A percentile compares a stretch with the other conserved stretches of the same genome.
Evolutionary conservation across 2,797 vertebrate species (phyloP).

Genomic region (Mormyrops boulengeri): DNA sequence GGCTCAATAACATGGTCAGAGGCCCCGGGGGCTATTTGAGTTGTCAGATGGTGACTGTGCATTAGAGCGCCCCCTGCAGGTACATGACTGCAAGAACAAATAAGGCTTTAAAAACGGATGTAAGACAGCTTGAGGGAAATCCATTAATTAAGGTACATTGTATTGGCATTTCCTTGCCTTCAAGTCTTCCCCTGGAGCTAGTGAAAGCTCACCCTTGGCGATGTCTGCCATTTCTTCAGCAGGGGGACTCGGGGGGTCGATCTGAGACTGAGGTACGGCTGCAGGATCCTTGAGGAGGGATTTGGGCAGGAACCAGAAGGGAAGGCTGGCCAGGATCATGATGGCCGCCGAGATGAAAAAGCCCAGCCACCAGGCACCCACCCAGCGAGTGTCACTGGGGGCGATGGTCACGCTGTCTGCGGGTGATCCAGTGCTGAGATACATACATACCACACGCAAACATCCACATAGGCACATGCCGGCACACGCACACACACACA

Average conservation of each 20-base stretch:
- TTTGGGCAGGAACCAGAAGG: constrained; percentile 76
- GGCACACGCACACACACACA: background rate
- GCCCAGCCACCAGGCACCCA: constrained; percentile 82
- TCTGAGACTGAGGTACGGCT: background rate
- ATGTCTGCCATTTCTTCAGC: constrained; percentile 46
- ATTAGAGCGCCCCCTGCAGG: background rate
- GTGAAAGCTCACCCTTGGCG: constrained; percentile 50
- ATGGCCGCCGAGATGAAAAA: constrained; percentile 67
- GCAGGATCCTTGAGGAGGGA: constrained; percentile 36
- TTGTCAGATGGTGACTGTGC: background rate
- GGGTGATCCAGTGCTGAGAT: background rate
- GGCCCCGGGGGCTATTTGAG: background rate
- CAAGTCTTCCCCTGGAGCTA: background rate
- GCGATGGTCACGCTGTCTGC: constrained; percentile 71
- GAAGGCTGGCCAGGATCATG: constrained; percentile 63
- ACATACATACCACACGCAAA: background rate
- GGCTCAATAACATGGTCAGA: background rate
- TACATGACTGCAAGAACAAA: background rate
- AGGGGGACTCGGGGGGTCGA: background rate
- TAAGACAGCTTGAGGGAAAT: background rate
- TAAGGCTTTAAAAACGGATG: background rate
- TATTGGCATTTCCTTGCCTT: background rate
- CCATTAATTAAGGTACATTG: background rate
- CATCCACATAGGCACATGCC: background rate
- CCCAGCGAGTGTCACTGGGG: constrained; percentile 72